A percentile compares a stretch with the other conserved stretches of the same genome.
Conservation (phyloP, 2,888 invertebrate genomes). For the Phrixothrix hirtus region DNA sequence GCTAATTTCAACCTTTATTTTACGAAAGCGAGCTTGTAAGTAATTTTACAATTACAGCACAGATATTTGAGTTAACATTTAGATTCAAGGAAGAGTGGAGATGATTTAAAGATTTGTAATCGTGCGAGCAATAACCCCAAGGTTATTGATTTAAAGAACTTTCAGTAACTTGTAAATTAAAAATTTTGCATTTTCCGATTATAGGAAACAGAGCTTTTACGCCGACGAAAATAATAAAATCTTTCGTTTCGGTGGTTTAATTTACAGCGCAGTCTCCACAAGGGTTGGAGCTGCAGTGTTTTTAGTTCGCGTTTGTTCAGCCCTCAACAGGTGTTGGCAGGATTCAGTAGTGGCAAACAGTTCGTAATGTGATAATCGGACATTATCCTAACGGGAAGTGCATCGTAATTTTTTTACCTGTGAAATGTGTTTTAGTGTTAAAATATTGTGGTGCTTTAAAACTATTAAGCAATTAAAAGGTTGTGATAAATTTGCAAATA, state of each 20-base stretch:
- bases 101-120: too few relatives aligned
- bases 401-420: not conserved
- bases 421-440: not conserved
- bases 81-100: too few relatives aligned
- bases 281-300: conserved; percentile 21
- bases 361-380: conserved; percentile 19
- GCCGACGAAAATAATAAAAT: not conserved
- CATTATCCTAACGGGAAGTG: not conserved
- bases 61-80: too few relatives aligned
- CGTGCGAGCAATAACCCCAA: not conserved
- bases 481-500: too few relatives aligned
- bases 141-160: not conserved
- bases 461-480: too few relatives aligned
- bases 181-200: not conserved
- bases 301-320: conserved; percentile 30
- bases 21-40: too few relatives aligned
- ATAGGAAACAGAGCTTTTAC: not conserved
- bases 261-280: conserved; percentile 28
- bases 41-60: too few relatives aligned
- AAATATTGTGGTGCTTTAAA: not conserved
- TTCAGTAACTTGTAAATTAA: not conserved
- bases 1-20: too few relatives aligned
- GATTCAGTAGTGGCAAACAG: conserved; percentile 28
- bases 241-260: conserved; percentile 14
- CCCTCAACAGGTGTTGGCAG: conserved; percentile 37